Percentiles rank a stretch among this genome's conserved stretches.
Conservation (phyloP, 2,113 vertebrate species). For the Morone chrysops region DNA sequence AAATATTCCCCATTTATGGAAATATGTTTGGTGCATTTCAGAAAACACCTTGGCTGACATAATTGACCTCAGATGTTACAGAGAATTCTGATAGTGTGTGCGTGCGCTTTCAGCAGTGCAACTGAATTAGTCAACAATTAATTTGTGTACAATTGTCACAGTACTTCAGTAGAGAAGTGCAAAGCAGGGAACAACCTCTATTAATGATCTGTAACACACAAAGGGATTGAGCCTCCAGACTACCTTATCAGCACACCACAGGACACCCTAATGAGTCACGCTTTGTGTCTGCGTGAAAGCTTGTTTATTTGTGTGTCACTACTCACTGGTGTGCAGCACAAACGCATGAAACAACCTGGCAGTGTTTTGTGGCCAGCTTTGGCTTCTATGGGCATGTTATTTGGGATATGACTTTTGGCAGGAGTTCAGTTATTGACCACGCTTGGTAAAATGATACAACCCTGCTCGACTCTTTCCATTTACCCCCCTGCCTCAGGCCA, state of each 20-base stretch:
- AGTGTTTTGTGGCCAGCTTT: slow-evolving; percentile 11
- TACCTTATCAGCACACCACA: slow-evolving; percentile 59
- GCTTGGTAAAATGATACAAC: slow-evolving; percentile 68
- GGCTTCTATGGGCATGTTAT: slow-evolving; percentile 42
- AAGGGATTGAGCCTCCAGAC: slow-evolving; percentile 19
- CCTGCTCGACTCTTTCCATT: slow-evolving; percentile 50
- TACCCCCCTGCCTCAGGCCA: slow-evolving; percentile 55
- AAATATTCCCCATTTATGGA: neutral
- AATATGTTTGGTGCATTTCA: neutral
- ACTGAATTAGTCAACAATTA: slow-evolving; percentile 28
- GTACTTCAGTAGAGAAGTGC: neutral
- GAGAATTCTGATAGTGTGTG: neutral
- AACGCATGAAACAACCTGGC: slow-evolving; percentile 4
- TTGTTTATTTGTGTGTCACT: slow-evolving; percentile 35
- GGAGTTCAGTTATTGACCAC: slow-evolving; percentile 62
- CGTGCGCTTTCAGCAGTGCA: neutral
- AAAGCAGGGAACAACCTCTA: slow-evolving; percentile 25
- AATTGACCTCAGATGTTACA: neutral
- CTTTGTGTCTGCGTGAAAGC: slow-evolving; percentile 26
- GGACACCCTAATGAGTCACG: slow-evolving; percentile 47
- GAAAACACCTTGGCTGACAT: slow-evolving; percentile 22
- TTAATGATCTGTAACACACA: slow-evolving; percentile 42
- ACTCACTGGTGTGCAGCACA: slow-evolving; percentile 11
- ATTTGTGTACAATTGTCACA: slow-evolving; percentile 35
- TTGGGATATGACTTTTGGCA: slow-evolving; percentile 59